These are phyloP conservation scores for Nycteola revayana DNA, from an alignment of 2,888 invertebrate species.

Conservation along the genomic window DNA sequence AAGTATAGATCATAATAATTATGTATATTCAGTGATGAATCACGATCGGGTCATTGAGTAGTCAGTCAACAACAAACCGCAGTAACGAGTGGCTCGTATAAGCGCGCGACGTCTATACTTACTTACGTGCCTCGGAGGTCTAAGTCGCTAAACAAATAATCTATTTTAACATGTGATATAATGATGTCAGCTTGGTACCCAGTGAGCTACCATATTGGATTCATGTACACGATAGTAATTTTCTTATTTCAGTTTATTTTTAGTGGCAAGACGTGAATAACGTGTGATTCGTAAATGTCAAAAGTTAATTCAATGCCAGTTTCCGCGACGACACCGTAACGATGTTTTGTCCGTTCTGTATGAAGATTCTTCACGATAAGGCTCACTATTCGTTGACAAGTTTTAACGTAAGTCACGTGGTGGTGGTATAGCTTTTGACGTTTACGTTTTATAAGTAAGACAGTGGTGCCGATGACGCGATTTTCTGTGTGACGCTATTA, in stretches of 20 bases:
- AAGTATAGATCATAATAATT: conserved; percentile 65
- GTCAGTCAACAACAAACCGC: conserved; percentile 65
- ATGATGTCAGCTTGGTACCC: conserved; percentile 75
- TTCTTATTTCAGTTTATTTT: conserved; percentile 75
- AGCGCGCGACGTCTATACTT: conserved; percentile 41
- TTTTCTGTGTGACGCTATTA: conserved; percentile 42
- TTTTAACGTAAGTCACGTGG: conserved; percentile 71
- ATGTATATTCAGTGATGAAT: conserved; percentile 66
- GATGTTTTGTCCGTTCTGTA: conserved; percentile 67
- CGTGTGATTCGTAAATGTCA: conserved; percentile 77
- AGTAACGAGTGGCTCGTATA: conserved; percentile 55
- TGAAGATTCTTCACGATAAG: conserved; percentile 66
- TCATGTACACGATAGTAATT: conserved; percentile 78
- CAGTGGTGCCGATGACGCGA: conserved; percentile 56
- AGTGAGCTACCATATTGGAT: conserved; percentile 65
- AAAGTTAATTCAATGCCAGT: conserved; percentile 59
- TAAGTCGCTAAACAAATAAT: conserved; percentile 69
- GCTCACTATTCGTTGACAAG: conserved; percentile 65
- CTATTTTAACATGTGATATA: conserved; percentile 77
- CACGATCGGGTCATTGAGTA: conserved; percentile 65
- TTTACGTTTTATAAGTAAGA: conserved; percentile 57
- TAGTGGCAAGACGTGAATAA: conserved; percentile 70
- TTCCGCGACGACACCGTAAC: conserved; percentile 34
- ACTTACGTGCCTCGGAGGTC: conserved; percentile 47
- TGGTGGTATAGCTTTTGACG: conserved; percentile 61